Evolutionary conservation across 2,888 invertebrate species (phyloP).

Genomic region (Helobdella robusta): DNA sequence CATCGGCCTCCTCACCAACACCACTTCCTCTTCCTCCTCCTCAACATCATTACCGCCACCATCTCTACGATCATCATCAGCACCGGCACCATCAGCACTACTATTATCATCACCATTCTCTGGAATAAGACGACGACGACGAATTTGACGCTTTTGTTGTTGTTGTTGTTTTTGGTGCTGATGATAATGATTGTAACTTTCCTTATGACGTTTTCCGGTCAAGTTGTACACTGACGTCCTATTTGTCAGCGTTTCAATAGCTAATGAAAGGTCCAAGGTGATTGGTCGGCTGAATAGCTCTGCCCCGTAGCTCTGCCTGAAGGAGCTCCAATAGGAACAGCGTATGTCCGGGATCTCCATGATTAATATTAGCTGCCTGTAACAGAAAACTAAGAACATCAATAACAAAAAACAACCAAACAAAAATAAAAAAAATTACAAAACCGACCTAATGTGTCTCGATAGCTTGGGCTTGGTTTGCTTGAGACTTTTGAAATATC

Average conservation of each 20-base stretch:
- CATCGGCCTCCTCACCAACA: conserved; percentile 48
- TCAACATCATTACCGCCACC: too few relatives aligned
- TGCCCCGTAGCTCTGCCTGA: conserved; percentile 76
- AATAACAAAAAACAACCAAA: not conserved
- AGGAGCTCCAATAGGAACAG: conserved; percentile 93
- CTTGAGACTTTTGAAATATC: conserved; percentile 71
- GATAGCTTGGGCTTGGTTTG: conserved; percentile 82
- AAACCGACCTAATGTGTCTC: conserved; percentile 57
- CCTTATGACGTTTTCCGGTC: too few relatives aligned
- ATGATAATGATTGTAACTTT: too few relatives aligned
- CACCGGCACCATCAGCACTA: too few relatives aligned
- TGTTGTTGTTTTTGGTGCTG: too few relatives aligned
- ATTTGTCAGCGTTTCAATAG: conserved; percentile 5
- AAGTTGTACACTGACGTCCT: too few relatives aligned
- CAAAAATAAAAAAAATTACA: not conserved
- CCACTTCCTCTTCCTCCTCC: conserved; percentile 54
- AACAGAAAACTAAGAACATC: conserved; percentile 10
- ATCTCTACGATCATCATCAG: too few relatives aligned
- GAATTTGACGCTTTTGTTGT: too few relatives aligned
- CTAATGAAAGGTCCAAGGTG: conserved; percentile 36
- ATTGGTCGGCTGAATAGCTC: conserved; percentile 43
- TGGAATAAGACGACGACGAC: too few relatives aligned
- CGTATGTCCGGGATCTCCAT: conserved; percentile 70
- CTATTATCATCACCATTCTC: too few relatives aligned
- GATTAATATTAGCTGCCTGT: conserved; percentile 72